Conservation (phyloP, 2,797 vertebrate species). For the Uromys caudimaculatus region DNA sequence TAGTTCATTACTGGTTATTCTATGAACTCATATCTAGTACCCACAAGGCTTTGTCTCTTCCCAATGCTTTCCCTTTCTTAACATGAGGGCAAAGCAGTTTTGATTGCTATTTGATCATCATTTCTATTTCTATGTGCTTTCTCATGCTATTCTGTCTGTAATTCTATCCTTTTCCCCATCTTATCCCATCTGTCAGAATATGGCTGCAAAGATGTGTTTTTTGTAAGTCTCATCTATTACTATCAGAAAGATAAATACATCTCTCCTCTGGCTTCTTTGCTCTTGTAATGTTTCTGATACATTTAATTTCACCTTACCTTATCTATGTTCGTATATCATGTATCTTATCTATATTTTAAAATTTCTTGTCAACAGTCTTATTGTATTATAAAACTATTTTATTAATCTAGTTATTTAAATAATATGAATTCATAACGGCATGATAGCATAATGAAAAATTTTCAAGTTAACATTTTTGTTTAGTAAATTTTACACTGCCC, state of each 20-base stretch:
- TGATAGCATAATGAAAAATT: background rate
- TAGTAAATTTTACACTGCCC: background rate
- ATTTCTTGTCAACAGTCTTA: background rate
- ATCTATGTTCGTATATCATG: background rate
- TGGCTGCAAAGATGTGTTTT: background rate
- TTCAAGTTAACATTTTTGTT: background rate
- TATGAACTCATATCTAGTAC: background rate
- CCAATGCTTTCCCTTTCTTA: background rate
- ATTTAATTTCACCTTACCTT: constrained; percentile 1
- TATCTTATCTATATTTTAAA: background rate
- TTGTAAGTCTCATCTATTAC: background rate
- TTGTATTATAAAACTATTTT: background rate
- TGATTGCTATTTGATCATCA: background rate
- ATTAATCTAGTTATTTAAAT: background rate
- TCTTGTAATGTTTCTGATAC: background rate
- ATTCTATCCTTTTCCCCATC: background rate
- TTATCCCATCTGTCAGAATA: background rate
- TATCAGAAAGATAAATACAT: background rate
- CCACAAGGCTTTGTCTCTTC: background rate
- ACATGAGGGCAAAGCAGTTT: background rate
- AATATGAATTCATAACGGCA: background rate
- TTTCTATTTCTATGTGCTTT: constrained; percentile 36
- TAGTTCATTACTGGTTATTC: background rate
- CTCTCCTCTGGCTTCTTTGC: background rate
- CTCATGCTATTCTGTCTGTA: background rate